Evolutionary conservation across 2,888 invertebrate species (phyloP).

Genomic region (Lissocephala sabroskyi): DNA sequence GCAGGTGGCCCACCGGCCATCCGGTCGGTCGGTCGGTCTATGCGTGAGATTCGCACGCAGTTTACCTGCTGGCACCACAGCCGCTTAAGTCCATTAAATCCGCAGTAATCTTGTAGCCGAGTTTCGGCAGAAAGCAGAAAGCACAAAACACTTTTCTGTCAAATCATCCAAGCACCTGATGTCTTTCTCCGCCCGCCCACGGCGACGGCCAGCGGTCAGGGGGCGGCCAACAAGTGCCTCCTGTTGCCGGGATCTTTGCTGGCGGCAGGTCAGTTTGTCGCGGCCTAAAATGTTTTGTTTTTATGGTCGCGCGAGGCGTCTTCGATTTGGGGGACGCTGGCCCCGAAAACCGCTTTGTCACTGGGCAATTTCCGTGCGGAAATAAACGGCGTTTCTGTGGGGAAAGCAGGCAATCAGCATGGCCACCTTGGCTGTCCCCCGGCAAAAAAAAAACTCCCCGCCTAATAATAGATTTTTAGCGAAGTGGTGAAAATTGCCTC

Average conservation of each 20-base stretch:
- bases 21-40: background rate
- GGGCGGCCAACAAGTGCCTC: conserved; percentile 25
- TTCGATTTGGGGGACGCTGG: no score
- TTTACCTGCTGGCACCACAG: conserved; percentile 38
- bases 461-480: conserved; percentile 54
- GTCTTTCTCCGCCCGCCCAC: no score
- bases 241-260: background rate
- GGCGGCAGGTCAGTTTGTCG: background rate
- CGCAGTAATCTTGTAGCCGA: conserved; percentile 54
- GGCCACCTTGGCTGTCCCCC: background rate
- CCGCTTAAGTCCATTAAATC: conserved; percentile 61
- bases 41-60: conserved; percentile 42
- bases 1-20: conserved; percentile 25
- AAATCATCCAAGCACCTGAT: conserved; percentile 68
- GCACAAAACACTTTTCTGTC: conserved; percentile 61
- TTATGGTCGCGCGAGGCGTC: conserved; percentile 22
- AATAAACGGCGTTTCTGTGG: conserved; percentile 35
- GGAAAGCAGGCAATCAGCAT: background rate
- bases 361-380: conserved; percentile 49
- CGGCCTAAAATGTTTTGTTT: conserved; percentile 32
- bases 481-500: conserved; percentile 38
- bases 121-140: conserved; percentile 55
- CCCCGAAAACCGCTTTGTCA: conserved; percentile 55
- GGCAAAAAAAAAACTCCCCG: conserved; percentile 8
- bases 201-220: no score